Evolutionary conservation across 1,140 invertebrate genomes (phyloP).

Genomic region (Megalopta genalis): DNA sequence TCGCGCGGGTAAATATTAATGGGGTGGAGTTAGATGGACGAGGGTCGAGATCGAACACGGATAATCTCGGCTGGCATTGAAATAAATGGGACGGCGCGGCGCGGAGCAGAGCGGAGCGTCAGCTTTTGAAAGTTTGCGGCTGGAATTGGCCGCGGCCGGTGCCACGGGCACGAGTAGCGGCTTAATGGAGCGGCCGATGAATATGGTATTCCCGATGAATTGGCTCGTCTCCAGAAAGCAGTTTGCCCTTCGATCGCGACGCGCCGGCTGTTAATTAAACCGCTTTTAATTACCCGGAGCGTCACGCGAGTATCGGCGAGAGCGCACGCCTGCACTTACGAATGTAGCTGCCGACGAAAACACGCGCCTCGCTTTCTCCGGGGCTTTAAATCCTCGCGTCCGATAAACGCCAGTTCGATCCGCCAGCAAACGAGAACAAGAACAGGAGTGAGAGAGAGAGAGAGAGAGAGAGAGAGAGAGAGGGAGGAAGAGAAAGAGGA

Average conservation of each 20-base stretch:
- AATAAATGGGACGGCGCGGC: conserved; percentile 34
- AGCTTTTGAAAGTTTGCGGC: conserved; percentile 47
- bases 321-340: background rate
- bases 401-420: conserved; percentile 9
- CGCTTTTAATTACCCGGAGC: conserved; percentile 34
- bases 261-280: conserved; percentile 33
- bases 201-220: conserved; percentile 51
- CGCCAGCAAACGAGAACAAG: no score
- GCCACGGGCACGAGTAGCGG: conserved; percentile 32
- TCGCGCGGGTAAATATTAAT: conserved; percentile 27
- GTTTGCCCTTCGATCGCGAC: conserved; percentile 41
- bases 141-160: conserved; percentile 34
- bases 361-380: background rate
- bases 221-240: conserved; percentile 46
- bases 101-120: no score
- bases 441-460: no score
- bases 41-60: conserved; percentile 22
- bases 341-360: background rate
- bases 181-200: conserved; percentile 50
- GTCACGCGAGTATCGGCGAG: background rate
- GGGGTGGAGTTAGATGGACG: background rate
- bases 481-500: background rate
- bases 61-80: conserved; percentile 44
- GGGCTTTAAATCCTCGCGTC: background rate
- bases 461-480: background rate